Evolutionary conservation across 2,113 vertebrate species (phyloP), one percentile per base, ranked within the genome.

Genomic region (Glaucidium brasilianum): DNA sequence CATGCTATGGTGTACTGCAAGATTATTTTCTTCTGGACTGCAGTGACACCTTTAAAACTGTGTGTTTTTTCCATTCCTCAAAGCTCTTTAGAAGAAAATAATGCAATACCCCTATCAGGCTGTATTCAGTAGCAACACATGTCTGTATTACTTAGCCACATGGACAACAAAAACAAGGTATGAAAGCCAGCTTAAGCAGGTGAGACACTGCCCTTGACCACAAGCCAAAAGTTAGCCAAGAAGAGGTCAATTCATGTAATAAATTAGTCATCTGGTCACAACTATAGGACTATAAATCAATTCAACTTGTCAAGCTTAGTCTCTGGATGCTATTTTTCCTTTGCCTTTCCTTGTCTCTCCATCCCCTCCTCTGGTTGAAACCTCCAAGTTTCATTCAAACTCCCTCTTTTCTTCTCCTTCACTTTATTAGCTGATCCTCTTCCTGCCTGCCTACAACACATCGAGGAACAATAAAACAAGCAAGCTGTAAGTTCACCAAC

Each of bases 31-130:
- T 85, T 96, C 91, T 90, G 64, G 92, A 95, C 90, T 86, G 85
- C 92, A 79, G 85, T 32, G 88, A 94, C 92, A 81, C 78, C 92
- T 96, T 84, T 96, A 94, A 97, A 97, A 91, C 35, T 76, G 58
- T 92, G 89, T 93, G 8, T 10, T 39, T 13, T 94, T 95, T 83
- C 91, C 86, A 94, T 64, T 82, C 59, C 52, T 75, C 29, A 74
- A 94, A 97, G 83, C 67, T 96, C 95, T 96, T 77, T 7, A 69
- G 56, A 91, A 91, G 91, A 96, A 97, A 97, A 97, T 64, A 82
- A 82, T 32, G 86, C 90, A 92, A 96, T 90, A 90, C 39, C 85
- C 75, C 88, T 88, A 84, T 90, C 95, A 96, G 41, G 12, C 23
- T 64, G 50, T 41, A 12, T 21, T 75, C 50, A 27, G 62, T 58